Conservation (phyloP, 2,888 invertebrate genomes). For the Xanthia togata region DNA sequence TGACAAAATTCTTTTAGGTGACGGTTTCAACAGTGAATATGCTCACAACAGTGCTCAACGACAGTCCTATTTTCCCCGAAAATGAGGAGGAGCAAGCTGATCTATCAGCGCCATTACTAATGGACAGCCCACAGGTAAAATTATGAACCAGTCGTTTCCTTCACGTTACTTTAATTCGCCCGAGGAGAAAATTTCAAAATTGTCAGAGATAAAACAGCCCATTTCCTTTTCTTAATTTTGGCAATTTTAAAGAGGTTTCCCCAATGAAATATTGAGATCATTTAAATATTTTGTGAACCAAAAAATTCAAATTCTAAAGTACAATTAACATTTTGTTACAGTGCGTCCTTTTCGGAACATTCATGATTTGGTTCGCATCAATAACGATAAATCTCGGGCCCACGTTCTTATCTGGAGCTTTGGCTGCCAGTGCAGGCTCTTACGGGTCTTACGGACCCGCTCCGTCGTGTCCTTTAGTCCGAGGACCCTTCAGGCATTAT, state of each 20-base stretch:
- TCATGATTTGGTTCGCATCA: conserved; percentile 98
- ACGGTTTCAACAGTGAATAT: conserved; percentile 97
- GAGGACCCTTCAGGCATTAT: conserved; percentile 97
- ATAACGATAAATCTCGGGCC: conserved; percentile 97
- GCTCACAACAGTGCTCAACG: conserved; percentile 96
- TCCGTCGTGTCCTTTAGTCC: conserved; percentile 96
- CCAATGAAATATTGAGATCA: conserved; percentile 27
- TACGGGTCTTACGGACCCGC: conserved; percentile 93
- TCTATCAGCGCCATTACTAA: conserved; percentile 93
- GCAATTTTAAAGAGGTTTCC: conserved; percentile 11
- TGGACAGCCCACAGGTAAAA: conserved; percentile 94
- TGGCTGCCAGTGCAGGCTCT: conserved; percentile 94
- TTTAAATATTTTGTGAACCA: conserved; percentile 29
- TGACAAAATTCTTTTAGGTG: conserved; percentile 81
- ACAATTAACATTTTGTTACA: conserved; percentile 84
- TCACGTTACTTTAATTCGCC: conserved; percentile 36
- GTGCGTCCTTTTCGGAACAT: conserved; percentile 97
- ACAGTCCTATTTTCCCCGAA: conserved; percentile 96
- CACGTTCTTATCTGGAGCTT: conserved; percentile 95
- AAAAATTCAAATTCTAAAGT: neutral
- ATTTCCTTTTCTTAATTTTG: conserved; percentile 32
- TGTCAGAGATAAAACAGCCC: conserved; percentile 49
- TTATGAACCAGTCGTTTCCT: conserved; percentile 32
- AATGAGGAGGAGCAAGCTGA: conserved; percentile 93
- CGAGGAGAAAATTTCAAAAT: conserved; percentile 36